These are phyloP conservation scores for Terrapene triunguis DNA, from an alignment of 2,113 vertebrate species.

Conservation along the genomic window DNA sequence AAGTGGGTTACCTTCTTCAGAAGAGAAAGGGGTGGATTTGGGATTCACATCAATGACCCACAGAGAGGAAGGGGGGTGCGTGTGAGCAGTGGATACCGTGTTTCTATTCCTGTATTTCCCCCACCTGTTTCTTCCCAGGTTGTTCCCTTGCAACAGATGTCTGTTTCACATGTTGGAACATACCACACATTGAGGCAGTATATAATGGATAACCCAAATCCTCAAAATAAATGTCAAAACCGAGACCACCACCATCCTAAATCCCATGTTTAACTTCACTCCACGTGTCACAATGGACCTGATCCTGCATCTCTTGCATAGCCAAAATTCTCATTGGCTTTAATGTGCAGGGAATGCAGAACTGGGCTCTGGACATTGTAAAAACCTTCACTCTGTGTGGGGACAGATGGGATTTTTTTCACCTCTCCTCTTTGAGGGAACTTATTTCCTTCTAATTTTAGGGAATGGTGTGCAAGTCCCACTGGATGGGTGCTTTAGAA, in stretches of 20 bases:
- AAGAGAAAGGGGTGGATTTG: background rate
- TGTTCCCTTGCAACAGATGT: background rate
- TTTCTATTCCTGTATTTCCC: fast-evolving
- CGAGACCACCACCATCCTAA: background rate
- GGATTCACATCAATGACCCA: background rate
- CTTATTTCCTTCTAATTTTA: background rate
- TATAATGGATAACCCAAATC: background rate
- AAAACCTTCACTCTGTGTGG: background rate
- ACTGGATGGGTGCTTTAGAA: background rate
- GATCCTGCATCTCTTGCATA: background rate
- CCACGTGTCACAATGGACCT: background rate
- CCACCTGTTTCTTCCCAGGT: background rate
- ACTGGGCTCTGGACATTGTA: background rate
- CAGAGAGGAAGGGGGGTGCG: background rate
- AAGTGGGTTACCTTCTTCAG: background rate
- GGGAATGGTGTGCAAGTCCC: background rate
- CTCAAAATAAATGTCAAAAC: background rate
- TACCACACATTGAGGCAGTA: background rate
- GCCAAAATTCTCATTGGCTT: background rate
- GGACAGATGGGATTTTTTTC: background rate
- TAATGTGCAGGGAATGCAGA: background rate
- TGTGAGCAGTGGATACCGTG: background rate
- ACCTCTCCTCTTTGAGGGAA: background rate
- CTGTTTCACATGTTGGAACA: background rate
- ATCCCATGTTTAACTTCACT: fast-evolving